Conservation (phyloP, 2,797 vertebrate species). For the Danio albolineatus region DNA sequence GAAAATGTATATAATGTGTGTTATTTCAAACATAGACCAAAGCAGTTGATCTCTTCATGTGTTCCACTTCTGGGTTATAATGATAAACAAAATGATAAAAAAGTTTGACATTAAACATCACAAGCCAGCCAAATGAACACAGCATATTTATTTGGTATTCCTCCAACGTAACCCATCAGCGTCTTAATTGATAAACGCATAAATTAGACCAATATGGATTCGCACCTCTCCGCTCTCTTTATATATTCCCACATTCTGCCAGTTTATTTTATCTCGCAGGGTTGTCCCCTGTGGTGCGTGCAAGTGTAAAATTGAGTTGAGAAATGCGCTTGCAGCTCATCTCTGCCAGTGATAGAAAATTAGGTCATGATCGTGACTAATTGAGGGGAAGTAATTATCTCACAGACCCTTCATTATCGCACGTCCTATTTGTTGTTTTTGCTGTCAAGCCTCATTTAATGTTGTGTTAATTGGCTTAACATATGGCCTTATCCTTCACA, state of each 20-base stretch:
- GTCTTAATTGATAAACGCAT: constrained; percentile 29
- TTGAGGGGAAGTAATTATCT: constrained; percentile 70
- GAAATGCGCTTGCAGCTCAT: constrained; percentile 44
- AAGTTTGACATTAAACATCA: not conserved
- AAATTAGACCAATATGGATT: constrained; percentile 4
- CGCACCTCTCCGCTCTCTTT: not conserved
- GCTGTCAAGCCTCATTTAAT: constrained; percentile 61
- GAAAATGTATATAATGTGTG: no score
- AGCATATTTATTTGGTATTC: not conserved
- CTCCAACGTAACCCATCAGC: not conserved
- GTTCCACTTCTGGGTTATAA: not conserved
- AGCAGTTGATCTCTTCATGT: not conserved
- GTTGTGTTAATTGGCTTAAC: constrained; percentile 51
- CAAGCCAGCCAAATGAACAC: not conserved
- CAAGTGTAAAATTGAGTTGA: constrained; percentile 52
- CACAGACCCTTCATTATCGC: constrained; percentile 62
- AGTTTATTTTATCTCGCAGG: constrained; percentile 34
- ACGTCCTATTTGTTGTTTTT: constrained; percentile 59
- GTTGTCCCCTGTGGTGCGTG: constrained; percentile 23
- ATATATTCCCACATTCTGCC: constrained; percentile 18
- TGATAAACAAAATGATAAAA: not conserved
- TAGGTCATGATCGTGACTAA: constrained; percentile 65
- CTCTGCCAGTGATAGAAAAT: constrained; percentile 59
- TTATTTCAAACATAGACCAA: no score
- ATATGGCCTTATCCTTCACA: constrained; percentile 42